A percentile compares a stretch with the other conserved stretches of the same genome.
Evolutionary conservation across 2,888 invertebrate genomes (phyloP).

Genomic region (Timema cristinae): DNA sequence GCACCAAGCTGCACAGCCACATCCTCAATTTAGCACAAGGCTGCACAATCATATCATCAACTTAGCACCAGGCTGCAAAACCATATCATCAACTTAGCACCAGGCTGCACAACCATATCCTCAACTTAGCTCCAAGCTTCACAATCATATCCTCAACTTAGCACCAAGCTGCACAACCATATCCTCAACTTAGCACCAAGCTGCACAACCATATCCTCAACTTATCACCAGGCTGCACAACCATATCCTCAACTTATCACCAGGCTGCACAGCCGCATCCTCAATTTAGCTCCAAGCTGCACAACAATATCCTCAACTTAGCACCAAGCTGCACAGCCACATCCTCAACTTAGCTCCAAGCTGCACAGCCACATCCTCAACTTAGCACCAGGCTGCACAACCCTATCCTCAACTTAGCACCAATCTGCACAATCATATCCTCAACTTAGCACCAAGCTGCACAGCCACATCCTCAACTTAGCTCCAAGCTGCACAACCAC

Average conservation of each 20-base stretch:
- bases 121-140: too few species aligned
- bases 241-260: conserved; percentile 21
- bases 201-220: conserved; percentile 21
- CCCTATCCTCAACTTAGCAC: too few species aligned
- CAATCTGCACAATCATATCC: conserved; percentile 19
- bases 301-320: conserved; percentile 22
- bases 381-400: conserved; percentile 1
- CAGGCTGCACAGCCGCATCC: not conserved
- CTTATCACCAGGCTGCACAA: conserved; percentile 6
- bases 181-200: conserved; percentile 20
- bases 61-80: conserved; percentile 5
- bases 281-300: too few species aligned
- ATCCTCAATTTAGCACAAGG: conserved; percentile 20
- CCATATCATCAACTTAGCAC: conserved; percentile 22
- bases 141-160: conserved; percentile 22
- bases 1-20: too few species aligned
- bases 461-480: too few species aligned
- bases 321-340: not conserved
- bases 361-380: conserved; percentile 23
- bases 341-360: too few species aligned
- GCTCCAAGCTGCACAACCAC: too few species aligned
- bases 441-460: conserved; percentile 17
- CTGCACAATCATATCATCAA: conserved; percentile 21
- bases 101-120: not conserved
- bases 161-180: conserved; percentile 6